Evolutionary conservation across 2,797 vertebrate species (phyloP), one percentile per base, ranked within the genome.

Genomic region (Phalanger gymnotis): DNA sequence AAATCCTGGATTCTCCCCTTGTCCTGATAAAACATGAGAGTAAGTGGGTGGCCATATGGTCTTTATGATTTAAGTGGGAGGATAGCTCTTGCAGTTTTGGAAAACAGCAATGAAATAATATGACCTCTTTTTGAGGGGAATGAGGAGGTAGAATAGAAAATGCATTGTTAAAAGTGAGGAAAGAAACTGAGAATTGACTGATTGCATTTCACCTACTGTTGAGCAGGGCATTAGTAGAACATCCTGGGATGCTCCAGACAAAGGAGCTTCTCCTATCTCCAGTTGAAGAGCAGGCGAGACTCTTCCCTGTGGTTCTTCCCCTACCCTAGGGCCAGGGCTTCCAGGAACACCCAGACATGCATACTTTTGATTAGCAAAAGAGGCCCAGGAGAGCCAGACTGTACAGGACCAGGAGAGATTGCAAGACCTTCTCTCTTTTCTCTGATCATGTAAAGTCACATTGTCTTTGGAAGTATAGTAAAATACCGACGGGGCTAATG

Each of bases 381-480:
- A 25, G 53, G 16, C 28, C 40, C 47, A 53, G 90, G 53, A 53
- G 16, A 61, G 34, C 9, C 73, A 73, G 73, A 53, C 28, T 56
- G 14, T 19, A 53, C 10, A 30, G 47, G 66, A 55, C 0, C 0
- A 14, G 5, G n/a, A 31, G 2, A 11, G 3, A 0, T 2, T 4
- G 57, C 89, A 57, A 53, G 90, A 22, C 2, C 13, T 2, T 56
- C 12, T 9, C 0, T 34, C 1, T 34, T 87, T 25, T 87, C 19
- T 87, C 40, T 27, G 40, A 22, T 87, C 6, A 47, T 27, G 9
- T 27, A 47, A 87, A 87, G 7, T 47, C 40, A 47, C 40, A 47
- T 87, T 87, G 40, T 9, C 22, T 47, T 81, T 81, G 22, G 22
- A 19, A 81, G 40, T 25, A 47, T 22, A 81, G 7, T 81, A 27